phyloP scores from a whole-genome alignment of 2,113 vertebrate genomes.

The Sphaerodactylus townsendi region DNA sequence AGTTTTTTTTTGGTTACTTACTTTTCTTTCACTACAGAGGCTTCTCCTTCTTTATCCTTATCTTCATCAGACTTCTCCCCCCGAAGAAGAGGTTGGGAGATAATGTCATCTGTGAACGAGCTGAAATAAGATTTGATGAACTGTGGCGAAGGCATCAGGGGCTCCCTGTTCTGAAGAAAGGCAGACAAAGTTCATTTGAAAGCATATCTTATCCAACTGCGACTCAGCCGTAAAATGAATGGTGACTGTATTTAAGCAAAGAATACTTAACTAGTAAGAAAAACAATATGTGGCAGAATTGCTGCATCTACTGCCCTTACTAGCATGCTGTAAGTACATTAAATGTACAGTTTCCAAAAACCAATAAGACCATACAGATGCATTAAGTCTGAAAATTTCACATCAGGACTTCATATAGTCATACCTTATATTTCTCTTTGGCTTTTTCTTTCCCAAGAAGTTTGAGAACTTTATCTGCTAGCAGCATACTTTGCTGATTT shows the following conservation, averaged over 20 bases:
- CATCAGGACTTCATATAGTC: background rate
- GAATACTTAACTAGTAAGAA: too few relatives aligned
- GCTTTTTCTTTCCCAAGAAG: conserved; percentile 98
- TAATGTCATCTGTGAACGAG: conserved; percentile 98
- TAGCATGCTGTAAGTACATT: background rate
- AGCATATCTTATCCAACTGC: background rate
- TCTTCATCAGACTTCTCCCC: conserved; percentile 98
- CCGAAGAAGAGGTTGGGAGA: conserved; percentile 96
- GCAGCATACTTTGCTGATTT: conserved; percentile 98
- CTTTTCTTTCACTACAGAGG: conserved; percentile 92
- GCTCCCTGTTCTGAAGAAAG: conserved; percentile 90
- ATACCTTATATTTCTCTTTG: conserved; percentile 99
- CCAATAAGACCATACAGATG: background rate
- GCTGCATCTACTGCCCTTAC: background rate
- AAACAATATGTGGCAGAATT: background rate
- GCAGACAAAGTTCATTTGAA: conserved; percentile 1
- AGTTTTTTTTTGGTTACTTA: conserved; percentile 57
- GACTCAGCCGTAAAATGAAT: background rate
- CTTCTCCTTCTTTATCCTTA: conserved; percentile 97
- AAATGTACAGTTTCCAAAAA: background rate
- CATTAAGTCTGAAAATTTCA: background rate
- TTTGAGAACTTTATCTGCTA: conserved; percentile 98
- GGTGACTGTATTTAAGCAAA: too few relatives aligned
- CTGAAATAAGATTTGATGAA: conserved; percentile 99
- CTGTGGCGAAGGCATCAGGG: conserved; percentile 98